Evolutionary conservation across 2,113 vertebrate genomes (phyloP).

Genomic region (human): DNA sequence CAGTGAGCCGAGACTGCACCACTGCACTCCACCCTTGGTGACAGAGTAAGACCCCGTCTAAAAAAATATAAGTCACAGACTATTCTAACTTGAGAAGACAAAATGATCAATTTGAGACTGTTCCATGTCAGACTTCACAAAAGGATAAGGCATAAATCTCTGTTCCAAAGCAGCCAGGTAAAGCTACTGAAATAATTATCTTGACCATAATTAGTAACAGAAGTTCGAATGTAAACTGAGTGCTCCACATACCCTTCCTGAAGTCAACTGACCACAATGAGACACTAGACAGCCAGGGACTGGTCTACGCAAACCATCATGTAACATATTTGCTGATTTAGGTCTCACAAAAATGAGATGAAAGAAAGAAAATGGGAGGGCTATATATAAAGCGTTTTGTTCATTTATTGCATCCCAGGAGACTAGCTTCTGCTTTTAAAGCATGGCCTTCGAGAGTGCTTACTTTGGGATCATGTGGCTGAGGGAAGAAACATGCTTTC

Average conservation of each 20-base stretch:
- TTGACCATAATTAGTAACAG: background rate
- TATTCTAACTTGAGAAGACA: background rate
- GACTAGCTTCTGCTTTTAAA: constrained; percentile 27
- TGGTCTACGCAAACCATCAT: background rate
- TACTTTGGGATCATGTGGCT: background rate
- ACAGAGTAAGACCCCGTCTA: too few species aligned
- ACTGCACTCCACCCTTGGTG: too few species aligned
- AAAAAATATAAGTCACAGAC: background rate
- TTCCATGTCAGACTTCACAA: background rate
- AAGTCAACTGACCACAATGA: constrained; percentile 6
- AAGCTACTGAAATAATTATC: background rate
- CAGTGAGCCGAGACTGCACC: too few species aligned
- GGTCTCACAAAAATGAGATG: background rate
- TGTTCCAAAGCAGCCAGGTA: background rate
- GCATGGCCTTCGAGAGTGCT: background rate
- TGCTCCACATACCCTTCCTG: background rate
- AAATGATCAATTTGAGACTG: background rate
- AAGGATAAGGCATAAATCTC: background rate
- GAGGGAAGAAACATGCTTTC: constrained; percentile 5
- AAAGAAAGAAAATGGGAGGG: background rate
- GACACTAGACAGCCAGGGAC: background rate
- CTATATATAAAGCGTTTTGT: background rate
- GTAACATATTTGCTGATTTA: background rate
- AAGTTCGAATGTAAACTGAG: constrained; percentile 4
- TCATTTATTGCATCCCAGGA: background rate